Evolutionary conservation across 2,888 invertebrate genomes (phyloP).

Genomic region (Euzophera pinguis): DNA sequence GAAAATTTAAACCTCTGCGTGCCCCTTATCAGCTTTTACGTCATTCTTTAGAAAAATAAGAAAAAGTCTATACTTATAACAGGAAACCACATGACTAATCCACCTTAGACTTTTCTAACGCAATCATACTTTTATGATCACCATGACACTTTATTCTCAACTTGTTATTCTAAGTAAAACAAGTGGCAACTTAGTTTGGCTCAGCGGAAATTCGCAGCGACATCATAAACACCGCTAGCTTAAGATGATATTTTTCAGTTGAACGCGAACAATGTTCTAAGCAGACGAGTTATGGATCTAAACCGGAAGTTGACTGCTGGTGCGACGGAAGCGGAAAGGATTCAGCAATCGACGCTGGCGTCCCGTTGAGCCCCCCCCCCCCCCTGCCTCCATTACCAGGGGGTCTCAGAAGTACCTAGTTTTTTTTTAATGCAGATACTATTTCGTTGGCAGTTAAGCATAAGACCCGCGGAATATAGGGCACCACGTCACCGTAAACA

Average conservation of each 20-base stretch:
- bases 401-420: no score
- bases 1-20: no score
- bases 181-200: slow-evolving; percentile 14
- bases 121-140: not conserved
- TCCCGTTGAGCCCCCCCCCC: slow-evolving; percentile 53
- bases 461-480: no score
- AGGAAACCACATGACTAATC: no score
- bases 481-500: no score
- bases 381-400: slow-evolving; percentile 42
- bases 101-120: not conserved
- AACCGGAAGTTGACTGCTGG: slow-evolving; percentile 53
- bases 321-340: slow-evolving; percentile 68
- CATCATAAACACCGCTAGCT: slow-evolving; percentile 42
- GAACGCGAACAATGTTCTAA: slow-evolving; percentile 53
- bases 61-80: no score
- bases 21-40: no score
- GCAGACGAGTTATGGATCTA: slow-evolving; percentile 54
- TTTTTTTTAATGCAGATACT: no score
- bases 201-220: slow-evolving; percentile 31
- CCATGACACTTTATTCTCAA: not conserved
- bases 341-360: slow-evolving; percentile 66
- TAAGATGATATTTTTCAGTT: slow-evolving; percentile 52
- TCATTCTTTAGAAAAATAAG: no score
- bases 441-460: no score
- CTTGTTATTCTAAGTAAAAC: slow-evolving; percentile 7